Conservation (phyloP, 1,140 invertebrate species). For the Drosophila malerkotliana region DNA sequence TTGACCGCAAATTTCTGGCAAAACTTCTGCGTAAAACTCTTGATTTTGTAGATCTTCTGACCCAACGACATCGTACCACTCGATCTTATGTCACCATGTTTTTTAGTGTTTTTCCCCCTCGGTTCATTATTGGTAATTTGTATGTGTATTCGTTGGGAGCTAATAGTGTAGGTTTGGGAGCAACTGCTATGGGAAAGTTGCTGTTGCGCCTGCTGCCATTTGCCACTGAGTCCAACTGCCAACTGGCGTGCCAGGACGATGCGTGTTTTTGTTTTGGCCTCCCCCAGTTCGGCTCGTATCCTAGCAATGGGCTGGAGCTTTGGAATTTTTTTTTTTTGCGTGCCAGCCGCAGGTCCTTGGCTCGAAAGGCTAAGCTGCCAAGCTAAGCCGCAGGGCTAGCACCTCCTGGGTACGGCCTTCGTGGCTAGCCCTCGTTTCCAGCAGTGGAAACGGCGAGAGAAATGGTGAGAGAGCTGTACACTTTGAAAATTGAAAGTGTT, state of each 20-base stretch:
- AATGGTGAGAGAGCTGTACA: not conserved
- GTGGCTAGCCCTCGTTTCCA: conserved; percentile 57
- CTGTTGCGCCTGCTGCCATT: conserved; percentile 63
- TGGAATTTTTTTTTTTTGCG: conserved; percentile 61
- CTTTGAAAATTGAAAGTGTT: not conserved
- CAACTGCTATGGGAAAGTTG: conserved; percentile 37
- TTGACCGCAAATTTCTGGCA: conserved; percentile 67
- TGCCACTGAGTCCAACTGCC: conserved; percentile 69
- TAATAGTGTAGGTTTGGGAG: conserved; percentile 14
- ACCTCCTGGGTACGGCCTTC: conserved; percentile 31
- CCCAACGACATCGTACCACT: conserved; percentile 70
- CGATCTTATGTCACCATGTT: conserved; percentile 73
- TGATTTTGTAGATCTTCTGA: conserved; percentile 80
- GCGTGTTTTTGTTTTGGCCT: conserved; percentile 82
- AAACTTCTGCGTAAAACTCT: conserved; percentile 71
- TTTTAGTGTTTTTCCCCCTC: conserved; percentile 11
- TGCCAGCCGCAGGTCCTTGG: conserved; percentile 45
- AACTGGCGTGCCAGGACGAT: conserved; percentile 66
- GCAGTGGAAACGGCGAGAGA: conserved; percentile 4
- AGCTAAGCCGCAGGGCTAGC: conserved; percentile 46
- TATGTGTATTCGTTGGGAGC: conserved; percentile 22
- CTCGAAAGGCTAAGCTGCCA: conserved; percentile 41
- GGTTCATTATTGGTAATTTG: conserved; percentile 25
- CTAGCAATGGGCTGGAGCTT: conserved; percentile 74
- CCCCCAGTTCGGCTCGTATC: conserved; percentile 55